Evolutionary conservation across 2,797 vertebrate genomes (phyloP).

Genomic region (Cacajao melanocephalus): DNA sequence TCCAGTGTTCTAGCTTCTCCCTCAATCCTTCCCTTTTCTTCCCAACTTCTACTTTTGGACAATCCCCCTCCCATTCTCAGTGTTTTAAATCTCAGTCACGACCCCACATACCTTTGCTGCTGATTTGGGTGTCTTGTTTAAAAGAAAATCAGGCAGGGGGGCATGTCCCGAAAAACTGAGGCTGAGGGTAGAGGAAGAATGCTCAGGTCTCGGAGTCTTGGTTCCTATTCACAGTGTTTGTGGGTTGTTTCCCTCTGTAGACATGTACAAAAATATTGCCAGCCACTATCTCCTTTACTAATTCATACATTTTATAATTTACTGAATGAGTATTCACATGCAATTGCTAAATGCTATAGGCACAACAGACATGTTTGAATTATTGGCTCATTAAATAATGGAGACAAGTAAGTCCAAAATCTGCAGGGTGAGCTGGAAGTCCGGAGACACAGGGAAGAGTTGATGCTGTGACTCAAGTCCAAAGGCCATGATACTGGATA

Average conservation of each 20-base stretch:
- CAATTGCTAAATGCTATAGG: background rate
- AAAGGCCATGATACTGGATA: background rate
- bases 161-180: constrained; percentile 54
- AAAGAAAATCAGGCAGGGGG: constrained; percentile 54
- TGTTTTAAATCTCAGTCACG: constrained; percentile 61
- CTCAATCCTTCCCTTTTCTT: constrained; percentile 22
- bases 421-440: background rate
- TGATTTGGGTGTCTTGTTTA: constrained; percentile 70
- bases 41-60: constrained; percentile 57
- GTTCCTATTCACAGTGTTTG: constrained; percentile 73
- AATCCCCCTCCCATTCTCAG: constrained; percentile 54
- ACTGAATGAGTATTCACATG: background rate
- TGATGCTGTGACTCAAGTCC: background rate
- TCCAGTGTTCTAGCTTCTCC: constrained; percentile 51
- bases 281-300: background rate
- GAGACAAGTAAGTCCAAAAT: background rate
- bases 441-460: background rate
- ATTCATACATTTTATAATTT: background rate
- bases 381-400: background rate
- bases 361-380: background rate
- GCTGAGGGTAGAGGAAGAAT: background rate
- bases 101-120: constrained; percentile 65
- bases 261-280: background rate
- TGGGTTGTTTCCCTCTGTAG: constrained; percentile 65
- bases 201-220: constrained; percentile 55